Evolutionary conservation across 1,140 invertebrate species (phyloP), one percentile per base, ranked within the genome.

Genomic region (Pseudomyrmex concolor): DNA sequence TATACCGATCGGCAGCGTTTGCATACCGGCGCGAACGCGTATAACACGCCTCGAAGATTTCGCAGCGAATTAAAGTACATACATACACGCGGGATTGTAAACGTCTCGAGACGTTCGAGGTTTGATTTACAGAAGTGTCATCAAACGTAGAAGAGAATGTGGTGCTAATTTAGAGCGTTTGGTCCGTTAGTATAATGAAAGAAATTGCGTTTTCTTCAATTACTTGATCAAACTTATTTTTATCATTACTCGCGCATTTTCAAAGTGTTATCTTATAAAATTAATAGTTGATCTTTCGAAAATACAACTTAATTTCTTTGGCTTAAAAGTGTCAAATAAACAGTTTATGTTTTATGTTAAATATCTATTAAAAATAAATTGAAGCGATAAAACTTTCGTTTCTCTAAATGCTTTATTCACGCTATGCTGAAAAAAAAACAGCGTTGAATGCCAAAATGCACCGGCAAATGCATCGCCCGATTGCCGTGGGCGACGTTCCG

Each of bases 1-100:
- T 80, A 57, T 70, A 17, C 22, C 17, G 51, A 78, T 78, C 50
- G 34, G 25, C 19, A 3, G 51, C 15, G 43, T 80, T 70, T 80
- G 54, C 76, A 80, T 70, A 59, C 12, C 15, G 34, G 15, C 3
- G 43, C 43, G 10, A 45, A 68, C 48, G 19, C 19, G 50, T 15
- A 10, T 12, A 34, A n/a, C 54, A 62, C 71, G 10, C 45, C 10
- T 54, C 7, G 7, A 15, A 17, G 43, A 80, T 70, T 34, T 80
- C 51, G 19, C 19, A 3, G 12, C 64, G 5, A 13, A 70, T 4
- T 9, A 54, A 70, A 80, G 59, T 80, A 34, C n/a, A 15, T 2
- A 3, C 7, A 17, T 1, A 13, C 50, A 13, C 50, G 19, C 2
- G 34, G 5, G 34, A 34, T 34, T 34, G 34, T 7, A 34, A 7